Percentiles rank a stretch among this genome's conserved stretches.
Evolutionary conservation across 2,888 invertebrate species (phyloP).

Genomic region (Drosophila infuscata): DNA sequence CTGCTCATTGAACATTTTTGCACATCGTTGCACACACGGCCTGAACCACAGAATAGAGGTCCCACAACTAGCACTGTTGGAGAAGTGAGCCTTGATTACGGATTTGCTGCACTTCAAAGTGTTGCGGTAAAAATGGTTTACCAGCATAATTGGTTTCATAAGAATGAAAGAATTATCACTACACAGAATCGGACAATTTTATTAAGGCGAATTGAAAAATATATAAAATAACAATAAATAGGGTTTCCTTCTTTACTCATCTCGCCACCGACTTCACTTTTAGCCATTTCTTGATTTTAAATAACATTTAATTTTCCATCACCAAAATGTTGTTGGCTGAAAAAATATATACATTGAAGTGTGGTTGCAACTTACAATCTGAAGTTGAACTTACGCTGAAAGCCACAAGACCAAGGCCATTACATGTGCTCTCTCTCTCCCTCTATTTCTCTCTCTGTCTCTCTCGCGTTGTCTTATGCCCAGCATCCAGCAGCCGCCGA

Average conservation of each 20-base stretch:
- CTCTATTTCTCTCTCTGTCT: background rate
- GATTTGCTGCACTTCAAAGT: background rate
- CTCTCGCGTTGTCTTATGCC: constrained; percentile 1
- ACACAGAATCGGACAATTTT: background rate
- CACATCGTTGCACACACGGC: background rate
- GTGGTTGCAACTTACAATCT: constrained; percentile 15
- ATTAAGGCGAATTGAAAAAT: background rate
- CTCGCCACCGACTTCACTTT: background rate
- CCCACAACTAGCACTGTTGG: background rate
- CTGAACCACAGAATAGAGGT: background rate
- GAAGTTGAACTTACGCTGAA: constrained; percentile 25
- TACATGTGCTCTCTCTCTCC: constrained; percentile 14
- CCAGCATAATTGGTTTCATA: background rate
- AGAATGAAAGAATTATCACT: background rate
- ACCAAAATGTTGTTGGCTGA: background rate
- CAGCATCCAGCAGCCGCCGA: constrained; percentile 22
- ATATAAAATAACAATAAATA: too few species aligned
- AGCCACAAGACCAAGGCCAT: constrained; percentile 40
- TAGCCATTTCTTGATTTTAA: background rate
- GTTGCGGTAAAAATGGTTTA: background rate
- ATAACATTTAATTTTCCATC: constrained; percentile 1
- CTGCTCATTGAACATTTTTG: background rate
- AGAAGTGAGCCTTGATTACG: background rate
- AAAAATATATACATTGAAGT: constrained; percentile 11
- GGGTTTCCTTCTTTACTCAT: background rate